Conservation (phyloP, 2,888 invertebrate genomes). For the Tuta absoluta region DNA sequence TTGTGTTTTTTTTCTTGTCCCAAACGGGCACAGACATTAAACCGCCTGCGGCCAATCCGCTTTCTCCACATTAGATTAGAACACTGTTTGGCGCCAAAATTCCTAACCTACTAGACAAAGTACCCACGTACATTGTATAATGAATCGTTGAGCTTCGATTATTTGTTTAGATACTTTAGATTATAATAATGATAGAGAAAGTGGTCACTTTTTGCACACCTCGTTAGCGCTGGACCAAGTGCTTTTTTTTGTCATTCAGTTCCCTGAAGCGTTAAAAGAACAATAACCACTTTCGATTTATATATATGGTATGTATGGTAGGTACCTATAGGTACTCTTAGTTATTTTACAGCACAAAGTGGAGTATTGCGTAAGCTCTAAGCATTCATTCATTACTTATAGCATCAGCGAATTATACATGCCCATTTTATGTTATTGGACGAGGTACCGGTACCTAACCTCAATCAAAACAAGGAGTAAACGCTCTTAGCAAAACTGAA, state of each 20-base stretch:
- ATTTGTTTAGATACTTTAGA: conserved; percentile 17
- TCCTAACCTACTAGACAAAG: conserved; percentile 52
- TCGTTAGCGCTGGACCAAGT: background rate
- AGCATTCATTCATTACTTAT: background rate
- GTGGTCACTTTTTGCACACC: background rate
- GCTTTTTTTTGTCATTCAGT: background rate
- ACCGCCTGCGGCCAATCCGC: conserved; percentile 57
- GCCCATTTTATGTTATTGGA: background rate
- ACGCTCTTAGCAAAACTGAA: background rate
- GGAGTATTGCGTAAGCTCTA: background rate
- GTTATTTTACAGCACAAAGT: background rate
- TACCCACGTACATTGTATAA: conserved; percentile 38
- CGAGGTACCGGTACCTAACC: conserved; percentile 1
- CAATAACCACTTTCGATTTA: background rate
- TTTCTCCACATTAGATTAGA: conserved; percentile 60
- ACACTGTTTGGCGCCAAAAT: conserved; percentile 69
- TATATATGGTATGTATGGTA: too few species aligned
- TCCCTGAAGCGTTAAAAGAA: background rate
- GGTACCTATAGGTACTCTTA: too few species aligned
- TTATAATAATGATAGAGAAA: conserved; percentile 13
- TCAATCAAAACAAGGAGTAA: conserved; percentile 6
- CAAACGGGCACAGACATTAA: conserved; percentile 54
- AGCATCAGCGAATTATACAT: too few species aligned
- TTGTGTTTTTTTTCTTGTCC: conserved; percentile 41
- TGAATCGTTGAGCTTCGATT: conserved; percentile 14